Conservation (phyloP, 2,888 invertebrate genomes). For the Carcina quercana region DNA sequence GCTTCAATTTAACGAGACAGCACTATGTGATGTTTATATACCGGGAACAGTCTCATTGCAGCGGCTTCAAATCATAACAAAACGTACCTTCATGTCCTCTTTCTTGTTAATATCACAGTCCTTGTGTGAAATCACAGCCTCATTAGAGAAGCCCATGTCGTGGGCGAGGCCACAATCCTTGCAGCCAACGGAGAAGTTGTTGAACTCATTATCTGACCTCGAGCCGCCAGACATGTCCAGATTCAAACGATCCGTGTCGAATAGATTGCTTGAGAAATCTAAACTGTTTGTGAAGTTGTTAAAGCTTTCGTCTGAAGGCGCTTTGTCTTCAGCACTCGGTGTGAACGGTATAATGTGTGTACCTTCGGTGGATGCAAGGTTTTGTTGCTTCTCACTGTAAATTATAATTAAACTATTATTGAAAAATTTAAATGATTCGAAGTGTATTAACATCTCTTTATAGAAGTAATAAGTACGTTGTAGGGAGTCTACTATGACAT, state of each 20-base stretch:
- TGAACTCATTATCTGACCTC: conserved; percentile 37
- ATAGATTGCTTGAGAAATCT: conserved; percentile 45
- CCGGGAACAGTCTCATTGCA: too few relatives aligned
- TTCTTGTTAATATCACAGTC: too few relatives aligned
- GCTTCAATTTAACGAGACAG: too few relatives aligned
- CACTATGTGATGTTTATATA: too few relatives aligned
- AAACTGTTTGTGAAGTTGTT: conserved; percentile 44
- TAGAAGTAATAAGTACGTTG: background rate
- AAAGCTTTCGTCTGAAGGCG: conserved; percentile 50
- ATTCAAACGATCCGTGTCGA: conserved; percentile 45
- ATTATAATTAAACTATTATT: too few relatives aligned
- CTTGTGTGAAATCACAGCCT: too few relatives aligned
- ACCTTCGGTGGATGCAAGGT: background rate
- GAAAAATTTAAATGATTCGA: background rate
- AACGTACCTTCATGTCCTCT: too few relatives aligned
- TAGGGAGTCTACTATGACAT: background rate
- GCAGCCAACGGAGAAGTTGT: conserved; percentile 25
- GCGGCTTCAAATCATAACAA: too few relatives aligned
- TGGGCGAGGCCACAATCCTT: too few relatives aligned
- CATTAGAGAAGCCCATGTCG: too few relatives aligned
- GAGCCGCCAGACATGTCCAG: conserved; percentile 43
- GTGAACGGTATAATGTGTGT: conserved; percentile 1
- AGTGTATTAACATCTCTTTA: background rate
- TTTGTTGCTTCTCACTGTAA: background rate
- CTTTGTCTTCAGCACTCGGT: conserved; percentile 32